These are phyloP conservation scores for Pantelozetes paolii DNA, from an alignment of 2,888 invertebrate genomes.

Conservation along the genomic window DNA sequence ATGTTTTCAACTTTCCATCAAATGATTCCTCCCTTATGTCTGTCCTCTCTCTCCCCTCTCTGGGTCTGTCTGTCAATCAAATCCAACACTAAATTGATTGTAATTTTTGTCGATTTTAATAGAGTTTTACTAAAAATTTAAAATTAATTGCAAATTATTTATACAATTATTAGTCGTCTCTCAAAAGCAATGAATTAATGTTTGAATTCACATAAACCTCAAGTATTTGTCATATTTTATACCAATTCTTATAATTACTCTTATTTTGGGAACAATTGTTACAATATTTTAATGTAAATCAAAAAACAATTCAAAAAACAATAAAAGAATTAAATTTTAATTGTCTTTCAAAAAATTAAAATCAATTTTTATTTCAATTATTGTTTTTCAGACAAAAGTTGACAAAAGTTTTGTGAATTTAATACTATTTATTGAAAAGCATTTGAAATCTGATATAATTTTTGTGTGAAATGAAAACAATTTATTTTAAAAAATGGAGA, in stretches of 20 bases:
- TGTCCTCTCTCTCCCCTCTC: too few species aligned
- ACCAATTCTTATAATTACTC: conserved; percentile 15
- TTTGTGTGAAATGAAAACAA: background rate
- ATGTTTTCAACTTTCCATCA: too few species aligned
- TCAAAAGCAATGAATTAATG: background rate
- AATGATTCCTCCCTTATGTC: too few species aligned
- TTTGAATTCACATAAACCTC: conserved; percentile 9
- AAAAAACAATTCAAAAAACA: too few species aligned
- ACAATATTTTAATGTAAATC: conserved; percentile 30
- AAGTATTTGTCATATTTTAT: conserved; percentile 29
- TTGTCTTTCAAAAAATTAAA: background rate
- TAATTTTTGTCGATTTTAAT: too few species aligned
- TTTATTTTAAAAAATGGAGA: background rate
- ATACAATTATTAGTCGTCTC: conserved; percentile 12
- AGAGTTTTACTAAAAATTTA: too few species aligned
- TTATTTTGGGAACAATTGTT: conserved; percentile 36
- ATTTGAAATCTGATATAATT: too few species aligned
- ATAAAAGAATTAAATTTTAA: too few species aligned
- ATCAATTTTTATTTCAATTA: background rate
- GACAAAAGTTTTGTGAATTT: background rate
- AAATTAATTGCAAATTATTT: too few species aligned
- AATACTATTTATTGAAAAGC: too few species aligned
- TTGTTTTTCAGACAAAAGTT: background rate
- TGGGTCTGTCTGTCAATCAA: too few species aligned
- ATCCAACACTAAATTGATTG: too few species aligned